Base-by-base conservation (phyloP, 2,888 invertebrate genomes). In the Oxytorus armatus region DNA sequence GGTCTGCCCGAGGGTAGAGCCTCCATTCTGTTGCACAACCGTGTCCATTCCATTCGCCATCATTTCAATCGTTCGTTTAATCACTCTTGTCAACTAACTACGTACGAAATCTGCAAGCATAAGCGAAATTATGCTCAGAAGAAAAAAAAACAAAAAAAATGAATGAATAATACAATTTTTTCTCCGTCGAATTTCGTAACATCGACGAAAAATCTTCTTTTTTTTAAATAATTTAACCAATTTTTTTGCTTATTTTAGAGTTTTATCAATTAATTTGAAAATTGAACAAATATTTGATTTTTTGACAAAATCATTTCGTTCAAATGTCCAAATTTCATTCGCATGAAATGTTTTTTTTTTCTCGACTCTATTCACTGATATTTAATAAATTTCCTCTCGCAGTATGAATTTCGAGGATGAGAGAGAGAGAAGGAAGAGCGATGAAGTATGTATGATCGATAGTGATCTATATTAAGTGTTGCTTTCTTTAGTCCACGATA, bases 1-100 rank as follows among this genome's bases (percentile, higher is more conserved):
- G 81, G 91, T 89, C 90, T 96, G 95, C 90, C 96, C 96, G 83
- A 93, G 92, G 85, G 92, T 93, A 82, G 93, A 93, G 91, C 96
- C 94, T 92, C 97, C 97, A 92, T 97, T 97, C 92, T 97, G 97
- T 93, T 97, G 96, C 92, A 96, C 96, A 86, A 94, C 93, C 89
- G 95, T 95, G 93, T 96, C 96, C 93, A 95, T 94, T 92, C 96
- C 96, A 94, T 96, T 96, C 93, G 96, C 96, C 96, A 96, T 96
- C 95, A 95, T 96, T 90, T 90, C 92, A 90, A 82, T 82, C 77
- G 68, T 86, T 87, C 83, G 85, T 76, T n/a, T 33, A 29, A 68
- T 61, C 59, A 39, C 73, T 84, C 86, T 86, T 84, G 79, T 88
- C 86, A 83, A 84, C 88, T 91, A 90, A 89, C 89, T 91, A 90